Base-by-base conservation (phyloP, 1,140 invertebrate genomes). In the Saccostrea echinata region DNA sequence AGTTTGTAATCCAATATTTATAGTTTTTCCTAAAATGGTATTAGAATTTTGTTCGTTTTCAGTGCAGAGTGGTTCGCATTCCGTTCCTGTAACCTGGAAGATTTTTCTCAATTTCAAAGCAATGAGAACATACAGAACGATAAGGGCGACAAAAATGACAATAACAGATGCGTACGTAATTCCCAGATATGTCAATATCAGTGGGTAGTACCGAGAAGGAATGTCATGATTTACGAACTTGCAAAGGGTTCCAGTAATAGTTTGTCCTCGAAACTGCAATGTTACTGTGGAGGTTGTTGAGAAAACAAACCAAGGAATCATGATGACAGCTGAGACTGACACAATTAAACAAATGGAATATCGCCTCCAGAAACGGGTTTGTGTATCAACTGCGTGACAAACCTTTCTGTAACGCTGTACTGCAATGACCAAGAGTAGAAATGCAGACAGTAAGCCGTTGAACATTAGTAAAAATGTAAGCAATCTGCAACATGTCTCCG, bases 231-330 rank as follows among this genome's bases (percentile, higher is more conserved):
- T 33, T 16, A 52, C 35, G 11, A 82, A 21, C 51, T 51, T 82
- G 30, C 80, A 82, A 30, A 82, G 16, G 11, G 33, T 82, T 24
- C 80, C 80, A 35, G 80, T 82, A 12, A 82, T 33, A 43, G n/a
- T 51, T 16, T 43, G 24, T 30, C 24, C 76, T 30, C 27, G 27
- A 21, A 80, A 80, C 9, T 24, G 16, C 24, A 80, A 30, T 43
- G 30, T n/a, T 43, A 82, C 16, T 6, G 33, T 24, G 13, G 33
- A 52, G 9, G 51, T 51, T 6, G n/a, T 33, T 0, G 80, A 82
- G 21, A 51, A 51, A 51, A n/a, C 21, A n/a, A 82, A 24, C 21
- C 18, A 24, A 35, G 80, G 80, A 24, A 24, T 33, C 80, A 52
- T 52, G 16, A 51, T 51, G 4, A 82, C 9, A 43, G 21, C 33